A percentile compares a stretch with the other conserved stretches of the same genome.
phyloP scores from a whole-genome alignment of 2,113 vertebrate genomes.

The Theristicus caerulescens region DNA sequence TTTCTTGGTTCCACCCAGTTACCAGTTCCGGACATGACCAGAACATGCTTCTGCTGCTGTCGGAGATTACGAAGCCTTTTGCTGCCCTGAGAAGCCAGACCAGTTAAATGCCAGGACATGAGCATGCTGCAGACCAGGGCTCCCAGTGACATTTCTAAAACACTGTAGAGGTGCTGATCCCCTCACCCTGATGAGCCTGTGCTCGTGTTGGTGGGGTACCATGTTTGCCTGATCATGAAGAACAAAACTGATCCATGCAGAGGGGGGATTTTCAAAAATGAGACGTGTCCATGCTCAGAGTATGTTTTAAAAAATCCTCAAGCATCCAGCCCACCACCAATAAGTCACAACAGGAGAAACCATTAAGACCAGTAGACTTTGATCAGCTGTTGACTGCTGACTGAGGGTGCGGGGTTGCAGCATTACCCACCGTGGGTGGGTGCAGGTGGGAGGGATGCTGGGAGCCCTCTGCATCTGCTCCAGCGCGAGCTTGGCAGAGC shows the following conservation, averaged over 20 bases:
- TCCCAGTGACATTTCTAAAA: background rate
- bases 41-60: background rate
- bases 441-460: background rate
- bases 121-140: background rate
- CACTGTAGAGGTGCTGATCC: too few relatives aligned
- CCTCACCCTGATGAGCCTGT: background rate
- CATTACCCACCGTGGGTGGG: background rate
- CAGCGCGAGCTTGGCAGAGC: rapidly evolving
- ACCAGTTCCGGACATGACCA: rapidly evolving
- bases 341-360: background rate
- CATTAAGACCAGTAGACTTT: background rate
- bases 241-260: background rate
- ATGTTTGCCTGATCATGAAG: too few relatives aligned
- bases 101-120: background rate
- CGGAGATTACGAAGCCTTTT: background rate
- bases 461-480: background rate
- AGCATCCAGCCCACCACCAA: background rate
- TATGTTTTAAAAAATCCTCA: background rate
- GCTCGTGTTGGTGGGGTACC: background rate
- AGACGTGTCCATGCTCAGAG: background rate
- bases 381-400: too few relatives aligned
- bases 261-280: background rate
- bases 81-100: background rate
- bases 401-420: background rate
- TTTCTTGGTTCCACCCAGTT: background rate